phyloP scores from a whole-genome alignment of 1,140 invertebrate species.

The Acyrthosiphon pisum region DNA sequence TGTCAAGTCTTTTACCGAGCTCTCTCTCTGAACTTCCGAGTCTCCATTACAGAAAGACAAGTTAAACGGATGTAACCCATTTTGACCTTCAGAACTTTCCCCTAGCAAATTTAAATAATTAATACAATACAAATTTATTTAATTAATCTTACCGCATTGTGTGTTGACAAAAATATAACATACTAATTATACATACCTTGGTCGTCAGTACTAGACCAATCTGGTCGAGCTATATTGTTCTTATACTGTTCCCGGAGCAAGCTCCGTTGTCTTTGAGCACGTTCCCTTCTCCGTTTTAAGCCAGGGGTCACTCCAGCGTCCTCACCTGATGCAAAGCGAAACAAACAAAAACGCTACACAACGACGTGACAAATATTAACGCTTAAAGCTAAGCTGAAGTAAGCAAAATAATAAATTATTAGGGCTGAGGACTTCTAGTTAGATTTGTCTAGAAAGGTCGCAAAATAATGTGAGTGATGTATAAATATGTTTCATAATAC shows the following conservation, averaged over 20 bases:
- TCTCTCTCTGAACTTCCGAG: conserved; percentile 67
- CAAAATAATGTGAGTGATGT: too few relatives aligned
- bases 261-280: conserved; percentile 75
- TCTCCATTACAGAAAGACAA: conserved; percentile 49
- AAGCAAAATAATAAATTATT: conserved; percentile 7
- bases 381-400: conserved; percentile 29
- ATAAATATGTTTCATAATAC: too few relatives aligned
- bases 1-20: conserved; percentile 85
- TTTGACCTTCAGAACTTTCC: conserved; percentile 47
- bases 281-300: conserved; percentile 74
- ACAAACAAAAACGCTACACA: conserved; percentile 58
- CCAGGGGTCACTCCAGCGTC: conserved; percentile 77
- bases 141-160: background rate
- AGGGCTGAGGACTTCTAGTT: too few relatives aligned
- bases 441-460: too few relatives aligned
- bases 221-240: conserved; percentile 53
- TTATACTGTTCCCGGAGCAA: conserved; percentile 57
- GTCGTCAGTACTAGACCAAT: conserved; percentile 56
- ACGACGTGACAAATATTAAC: conserved; percentile 46
- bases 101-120: background rate
- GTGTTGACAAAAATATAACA: background rate
- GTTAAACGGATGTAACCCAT: conserved; percentile 14
- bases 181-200: conserved; percentile 42
- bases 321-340: conserved; percentile 58
- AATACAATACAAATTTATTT: background rate